A percentile compares a stretch with the other conserved stretches of the same genome.
Conservation (phyloP, 1,140 invertebrate species). For the Diplogasteroides magnus region DNA sequence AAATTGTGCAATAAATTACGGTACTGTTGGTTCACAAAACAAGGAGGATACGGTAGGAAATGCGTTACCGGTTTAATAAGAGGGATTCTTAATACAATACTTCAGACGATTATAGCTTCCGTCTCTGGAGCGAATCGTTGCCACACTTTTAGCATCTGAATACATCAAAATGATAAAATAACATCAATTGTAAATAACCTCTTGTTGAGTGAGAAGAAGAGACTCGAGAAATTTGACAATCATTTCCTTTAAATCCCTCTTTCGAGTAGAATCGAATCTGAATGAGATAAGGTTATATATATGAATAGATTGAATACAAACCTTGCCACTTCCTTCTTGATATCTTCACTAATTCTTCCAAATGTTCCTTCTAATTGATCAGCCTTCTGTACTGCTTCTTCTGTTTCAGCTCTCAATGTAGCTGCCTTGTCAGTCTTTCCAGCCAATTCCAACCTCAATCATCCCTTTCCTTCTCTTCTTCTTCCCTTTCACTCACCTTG, state of each 20-base stretch:
- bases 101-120: constrained; percentile 53
- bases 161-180: constrained; percentile 22
- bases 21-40: no score
- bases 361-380: not conserved
- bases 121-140: constrained; percentile 62
- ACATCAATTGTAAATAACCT: no score
- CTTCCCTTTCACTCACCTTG: constrained; percentile 64
- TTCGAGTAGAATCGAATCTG: constrained; percentile 17
- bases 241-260: constrained; percentile 57
- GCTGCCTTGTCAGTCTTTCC: constrained; percentile 82
- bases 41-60: no score
- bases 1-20: no score
- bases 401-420: constrained; percentile 78
- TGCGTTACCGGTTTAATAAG: no score
- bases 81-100: no score
- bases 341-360: constrained; percentile 74
- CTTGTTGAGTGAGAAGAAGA: constrained; percentile 87
- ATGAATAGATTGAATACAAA: no score
- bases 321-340: constrained; percentile 67
- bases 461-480: not conserved
- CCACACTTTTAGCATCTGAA: constrained; percentile 62
- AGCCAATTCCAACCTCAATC: constrained; percentile 68
- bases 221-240: constrained; percentile 82
- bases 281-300: not conserved
- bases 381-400: constrained; percentile 69